phyloP scores from a whole-genome alignment of 2,113 vertebrate genomes.

The Jaculus jaculus region DNA sequence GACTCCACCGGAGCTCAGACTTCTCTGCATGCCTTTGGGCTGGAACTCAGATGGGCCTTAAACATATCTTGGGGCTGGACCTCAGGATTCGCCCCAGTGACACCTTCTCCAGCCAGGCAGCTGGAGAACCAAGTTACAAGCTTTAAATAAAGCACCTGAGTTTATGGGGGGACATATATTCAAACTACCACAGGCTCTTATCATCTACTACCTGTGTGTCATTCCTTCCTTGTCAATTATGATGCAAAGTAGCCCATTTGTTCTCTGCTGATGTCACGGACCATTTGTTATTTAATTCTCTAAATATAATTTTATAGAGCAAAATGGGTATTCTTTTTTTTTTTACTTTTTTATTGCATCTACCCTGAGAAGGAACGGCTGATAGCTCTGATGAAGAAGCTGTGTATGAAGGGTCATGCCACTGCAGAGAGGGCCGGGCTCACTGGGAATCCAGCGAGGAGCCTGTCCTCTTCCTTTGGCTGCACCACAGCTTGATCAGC shows the following conservation, averaged over 20 bases:
- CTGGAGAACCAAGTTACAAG: no score
- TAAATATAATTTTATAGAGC: constrained; percentile 42
- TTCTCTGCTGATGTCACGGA: constrained; percentile 34
- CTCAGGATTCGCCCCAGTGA: no score
- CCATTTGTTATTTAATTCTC: constrained; percentile 14
- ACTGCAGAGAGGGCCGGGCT: background rate
- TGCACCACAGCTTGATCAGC: constrained; percentile 46
- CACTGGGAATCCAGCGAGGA: constrained; percentile 18
- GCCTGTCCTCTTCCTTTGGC: background rate
- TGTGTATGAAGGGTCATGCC: constrained; percentile 21
- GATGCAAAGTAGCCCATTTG: constrained; percentile 33
- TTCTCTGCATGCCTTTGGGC: no score
- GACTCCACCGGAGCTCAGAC: no score
- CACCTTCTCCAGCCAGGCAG: no score
- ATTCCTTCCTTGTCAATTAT: constrained; percentile 31
- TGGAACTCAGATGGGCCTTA: no score
- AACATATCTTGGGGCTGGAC: no score
- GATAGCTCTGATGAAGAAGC: background rate
- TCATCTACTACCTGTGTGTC: background rate
- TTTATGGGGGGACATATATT: no score
- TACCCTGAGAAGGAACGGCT: background rate
- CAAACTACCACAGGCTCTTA: background rate
- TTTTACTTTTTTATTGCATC: constrained; percentile 22
- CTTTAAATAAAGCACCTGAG: no score
- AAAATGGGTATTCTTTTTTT: constrained; percentile 40